Base-by-base conservation (phyloP, 2,113 vertebrate species). In the Ariopsis seemanni region DNA sequence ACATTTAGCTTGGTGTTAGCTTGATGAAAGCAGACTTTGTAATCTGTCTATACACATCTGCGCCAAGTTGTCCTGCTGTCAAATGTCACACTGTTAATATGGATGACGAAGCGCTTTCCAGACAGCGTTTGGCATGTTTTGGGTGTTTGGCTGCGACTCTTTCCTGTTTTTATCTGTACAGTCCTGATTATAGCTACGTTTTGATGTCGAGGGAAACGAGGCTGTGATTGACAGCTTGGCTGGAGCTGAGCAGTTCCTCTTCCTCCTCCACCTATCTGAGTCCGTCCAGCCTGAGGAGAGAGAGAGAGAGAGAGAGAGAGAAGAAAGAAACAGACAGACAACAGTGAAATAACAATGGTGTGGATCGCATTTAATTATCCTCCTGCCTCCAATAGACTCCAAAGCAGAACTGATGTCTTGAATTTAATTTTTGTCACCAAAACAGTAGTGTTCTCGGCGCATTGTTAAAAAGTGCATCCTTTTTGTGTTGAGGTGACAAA, bases 221-320 rank as follows among this genome's bases (percentile, higher is more conserved):
- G 89, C 79, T 90, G 89, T 93, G 94, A 95, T 77, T 94, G 95
- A 94, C 94, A 92, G 92, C 84, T 87, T 75, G 15, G 83, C 91
- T 79, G 88, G 22, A 88, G 86, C 85, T 63, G 55, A 58, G 34
- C 27, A 34, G 30, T 90, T 86, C 84, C 85, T 89, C 87, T 86
- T 74, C 85, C 80, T 88, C 87, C 87, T 52, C 83, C 69, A 83
- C 90, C 88, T 89, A 89, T 60, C 83, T 71, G 65, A 69, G 81
- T 78, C 86, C 72, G 65, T 65, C 78, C 81, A 88, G 71, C 77
- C 71, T 42, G 57, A 86, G 17, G 57, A 82, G 34, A 20, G 10
- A 50, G 63, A 30, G 75, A 58, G 67, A 74, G 78, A 53, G 71
- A 60, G 34, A 20, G 10, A 50, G 63, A 30, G 75, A 58, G 67